Percentiles rank a stretch among this genome's conserved stretches.
Conservation (phyloP, 2,888 invertebrate species). For the Exocentrus adspersus region DNA sequence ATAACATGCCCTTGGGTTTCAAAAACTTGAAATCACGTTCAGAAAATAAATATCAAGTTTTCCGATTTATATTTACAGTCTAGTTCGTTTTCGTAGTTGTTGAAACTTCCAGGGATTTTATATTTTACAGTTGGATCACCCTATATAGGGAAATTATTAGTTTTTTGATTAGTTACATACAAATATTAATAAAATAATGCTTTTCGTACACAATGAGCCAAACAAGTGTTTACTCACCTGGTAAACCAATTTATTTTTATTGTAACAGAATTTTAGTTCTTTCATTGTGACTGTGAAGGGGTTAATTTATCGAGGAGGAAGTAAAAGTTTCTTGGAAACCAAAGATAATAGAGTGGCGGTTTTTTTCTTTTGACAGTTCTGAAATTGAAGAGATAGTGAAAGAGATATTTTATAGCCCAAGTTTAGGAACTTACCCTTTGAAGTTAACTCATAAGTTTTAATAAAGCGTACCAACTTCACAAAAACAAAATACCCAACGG, state of each 20-base stretch:
- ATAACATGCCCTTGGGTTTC: no score
- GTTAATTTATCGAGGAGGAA: not conserved
- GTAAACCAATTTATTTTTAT: not conserved
- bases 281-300: not conserved
- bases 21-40: no score
- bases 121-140: no score
- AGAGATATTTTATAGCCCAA: not conserved
- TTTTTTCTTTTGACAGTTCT: not conserved
- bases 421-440: not conserved
- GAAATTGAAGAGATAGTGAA: not conserved
- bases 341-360: not conserved
- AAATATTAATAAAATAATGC: conserved; percentile 2
- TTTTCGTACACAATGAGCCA: not conserved
- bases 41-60: no score
- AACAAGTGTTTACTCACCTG: not conserved
- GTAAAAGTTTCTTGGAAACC: no score
- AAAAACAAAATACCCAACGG: not conserved
- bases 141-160: not conserved
- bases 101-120: no score
- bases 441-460: not conserved
- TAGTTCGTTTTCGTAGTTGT: no score
- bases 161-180: conserved; percentile 1
- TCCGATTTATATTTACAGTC: no score
- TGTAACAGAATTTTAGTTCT: not conserved
- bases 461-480: not conserved